Evolutionary conservation across 2,888 invertebrate species (phyloP).

Genomic region (Eristalis tenax): DNA sequence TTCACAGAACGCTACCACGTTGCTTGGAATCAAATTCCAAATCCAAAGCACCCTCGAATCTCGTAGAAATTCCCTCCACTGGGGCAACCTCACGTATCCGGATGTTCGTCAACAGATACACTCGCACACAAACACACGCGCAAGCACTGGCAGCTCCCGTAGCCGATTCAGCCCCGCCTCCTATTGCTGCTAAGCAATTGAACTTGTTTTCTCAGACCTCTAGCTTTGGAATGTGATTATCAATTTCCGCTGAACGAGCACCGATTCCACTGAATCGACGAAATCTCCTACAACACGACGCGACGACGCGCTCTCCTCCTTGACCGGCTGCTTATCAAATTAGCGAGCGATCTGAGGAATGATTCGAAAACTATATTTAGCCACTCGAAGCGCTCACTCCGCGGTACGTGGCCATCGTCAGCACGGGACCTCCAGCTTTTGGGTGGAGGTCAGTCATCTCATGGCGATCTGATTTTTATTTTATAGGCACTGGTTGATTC

Average conservation of each 20-base stretch:
- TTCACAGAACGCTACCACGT: neutral
- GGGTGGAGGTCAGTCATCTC: neutral
- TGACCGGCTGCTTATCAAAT: constrained; percentile 29
- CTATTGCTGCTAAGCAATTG: neutral
- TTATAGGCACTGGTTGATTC: neutral
- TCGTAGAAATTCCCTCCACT: neutral
- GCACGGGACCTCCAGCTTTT: neutral
- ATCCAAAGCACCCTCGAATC: neutral
- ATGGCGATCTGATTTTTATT: neutral
- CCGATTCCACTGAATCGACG: neutral
- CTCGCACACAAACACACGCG: neutral
- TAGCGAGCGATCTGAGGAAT: constrained; percentile 9
- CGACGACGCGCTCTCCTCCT: neutral
- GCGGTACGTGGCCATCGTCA: neutral
- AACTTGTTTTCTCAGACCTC: constrained; percentile 23
- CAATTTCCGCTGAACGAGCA: neutral
- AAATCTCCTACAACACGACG: neutral
- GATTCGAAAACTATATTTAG: constrained; percentile 32
- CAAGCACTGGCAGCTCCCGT: no score
- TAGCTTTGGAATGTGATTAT: constrained; percentile 17
- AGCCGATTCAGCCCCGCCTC: neutral
- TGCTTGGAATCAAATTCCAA: neutral
- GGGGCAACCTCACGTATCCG: constrained; percentile 12
- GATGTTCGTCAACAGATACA: neutral
- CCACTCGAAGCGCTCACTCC: neutral